A percentile compares a stretch with the other conserved stretches of the same genome.
Conservation (phyloP, 2,797 vertebrate species). For the Urosaurus nigricauda region DNA sequence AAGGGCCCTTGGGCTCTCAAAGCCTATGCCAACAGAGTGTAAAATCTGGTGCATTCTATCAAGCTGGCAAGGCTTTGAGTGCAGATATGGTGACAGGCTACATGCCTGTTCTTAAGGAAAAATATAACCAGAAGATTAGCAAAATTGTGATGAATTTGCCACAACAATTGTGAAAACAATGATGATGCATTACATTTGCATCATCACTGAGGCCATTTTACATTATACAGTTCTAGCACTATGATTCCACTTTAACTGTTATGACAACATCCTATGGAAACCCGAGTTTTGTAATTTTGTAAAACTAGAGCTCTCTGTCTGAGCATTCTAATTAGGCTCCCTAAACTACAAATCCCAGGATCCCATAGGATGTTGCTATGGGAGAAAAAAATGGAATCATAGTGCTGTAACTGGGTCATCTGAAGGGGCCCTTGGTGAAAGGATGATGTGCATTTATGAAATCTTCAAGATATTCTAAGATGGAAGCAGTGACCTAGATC, state of each 20-base stretch:
- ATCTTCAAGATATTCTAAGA: background rate
- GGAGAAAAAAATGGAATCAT: too few species aligned
- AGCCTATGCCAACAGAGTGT: background rate
- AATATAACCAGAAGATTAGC: background rate
- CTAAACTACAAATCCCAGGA: too few species aligned
- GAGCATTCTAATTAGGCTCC: too few species aligned
- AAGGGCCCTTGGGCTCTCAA: background rate
- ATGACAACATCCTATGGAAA: too few species aligned
- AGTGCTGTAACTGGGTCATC: too few species aligned
- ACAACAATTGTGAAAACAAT: background rate
- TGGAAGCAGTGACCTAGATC: background rate
- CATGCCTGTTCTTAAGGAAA: background rate
- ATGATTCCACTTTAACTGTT: too few species aligned
- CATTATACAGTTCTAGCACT: too few species aligned
- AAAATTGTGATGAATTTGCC: background rate
- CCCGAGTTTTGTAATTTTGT: too few species aligned
- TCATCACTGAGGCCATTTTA: too few species aligned
- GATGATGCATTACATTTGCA: background rate
- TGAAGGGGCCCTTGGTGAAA: background rate
- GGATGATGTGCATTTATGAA: background rate
- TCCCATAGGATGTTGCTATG: too few species aligned
- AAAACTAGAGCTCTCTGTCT: too few species aligned
- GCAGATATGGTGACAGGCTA: background rate
- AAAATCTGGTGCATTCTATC: background rate
- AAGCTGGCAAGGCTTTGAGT: too few species aligned